Base-by-base conservation (phyloP, 2,888 invertebrate species). In the Creontiades dilutus region DNA sequence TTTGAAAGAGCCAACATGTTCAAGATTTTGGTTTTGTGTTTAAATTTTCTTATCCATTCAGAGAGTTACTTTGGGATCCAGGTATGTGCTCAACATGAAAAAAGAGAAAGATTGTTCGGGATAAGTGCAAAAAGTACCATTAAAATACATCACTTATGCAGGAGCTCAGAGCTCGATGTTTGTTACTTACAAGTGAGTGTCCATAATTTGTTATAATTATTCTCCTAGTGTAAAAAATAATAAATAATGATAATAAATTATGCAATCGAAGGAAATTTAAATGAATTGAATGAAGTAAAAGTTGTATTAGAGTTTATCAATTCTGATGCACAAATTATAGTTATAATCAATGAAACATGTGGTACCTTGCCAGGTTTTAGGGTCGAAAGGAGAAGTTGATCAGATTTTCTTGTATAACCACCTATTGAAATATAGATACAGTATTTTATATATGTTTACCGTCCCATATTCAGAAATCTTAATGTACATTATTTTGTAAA, bases 141-240 rank as follows among this genome's bases (percentile, higher is more conserved):
- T 61, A 23, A 9, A 68, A 68, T 12, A 27, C 68, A 68, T 23
- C 23, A 12, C 23, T 68, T 4, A 12, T 7, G 27, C 19, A 5
- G 68, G 27, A 23, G 68, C 68, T 68, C 12, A 68, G 23, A 68
- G 68, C 68, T 68, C 68, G 68, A 68, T 68, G 57, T 57, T 57
- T 57, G 57, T 57, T 57, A 57, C 2, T 23, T 23, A 7, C 5
- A 23, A 68, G 23, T 23, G 5, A 68, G 7, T 68, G 68, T 23
- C 68, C 68, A 68, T 68, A 23, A 19, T 12, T 68, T 68, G 27
- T 23, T 68, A 27, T 68, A 61, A 52, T 61, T 61, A 61, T 61
- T 19, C 61, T n/a, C n/a, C 61, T 61, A 61, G 14, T 4, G n/a
- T 61, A 9, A 61, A 19, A 19, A 61, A 19, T 9, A 61, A 61